Evolutionary conservation across 2,888 invertebrate species (phyloP).

Genomic region (Calameuta idolon): DNA sequence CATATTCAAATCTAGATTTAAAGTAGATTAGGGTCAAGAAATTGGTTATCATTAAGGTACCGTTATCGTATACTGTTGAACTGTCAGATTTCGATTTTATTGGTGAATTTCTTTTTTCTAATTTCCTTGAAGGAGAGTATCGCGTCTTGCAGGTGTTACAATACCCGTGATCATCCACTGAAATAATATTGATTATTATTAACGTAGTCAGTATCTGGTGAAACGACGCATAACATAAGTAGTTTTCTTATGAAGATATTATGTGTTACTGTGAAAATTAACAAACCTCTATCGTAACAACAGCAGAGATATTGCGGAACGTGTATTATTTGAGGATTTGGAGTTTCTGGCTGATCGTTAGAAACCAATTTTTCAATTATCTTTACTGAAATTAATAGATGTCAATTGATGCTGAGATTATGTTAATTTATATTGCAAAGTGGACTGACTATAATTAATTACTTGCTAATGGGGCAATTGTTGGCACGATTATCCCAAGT

Average conservation of each 20-base stretch:
- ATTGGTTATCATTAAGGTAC: not conserved
- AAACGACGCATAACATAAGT: not conserved
- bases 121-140: not conserved
- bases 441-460: conserved; percentile 10
- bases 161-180: not conserved
- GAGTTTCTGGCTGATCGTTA: conserved; percentile 16
- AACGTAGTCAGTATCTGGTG: not conserved
- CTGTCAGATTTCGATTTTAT: not conserved
- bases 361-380: conserved; percentile 30
- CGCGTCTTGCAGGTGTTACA: not conserved
- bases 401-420: not conserved
- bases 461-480: conserved; percentile 30
- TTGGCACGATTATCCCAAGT: conserved; percentile 27
- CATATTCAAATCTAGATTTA: not conserved
- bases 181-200: not conserved
- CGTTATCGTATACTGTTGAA: not conserved
- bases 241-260: not conserved
- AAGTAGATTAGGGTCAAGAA: not conserved
- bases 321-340: conserved; percentile 14
- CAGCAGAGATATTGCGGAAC: conserved; percentile 23
- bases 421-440: conserved; percentile 1
- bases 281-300: conserved; percentile 21
- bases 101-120: not conserved
- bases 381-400: conserved; percentile 24
- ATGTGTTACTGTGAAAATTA: not conserved